Evolutionary conservation across 2,888 invertebrate species (phyloP).

Genomic region (Sphaerophoria taeniata): DNA sequence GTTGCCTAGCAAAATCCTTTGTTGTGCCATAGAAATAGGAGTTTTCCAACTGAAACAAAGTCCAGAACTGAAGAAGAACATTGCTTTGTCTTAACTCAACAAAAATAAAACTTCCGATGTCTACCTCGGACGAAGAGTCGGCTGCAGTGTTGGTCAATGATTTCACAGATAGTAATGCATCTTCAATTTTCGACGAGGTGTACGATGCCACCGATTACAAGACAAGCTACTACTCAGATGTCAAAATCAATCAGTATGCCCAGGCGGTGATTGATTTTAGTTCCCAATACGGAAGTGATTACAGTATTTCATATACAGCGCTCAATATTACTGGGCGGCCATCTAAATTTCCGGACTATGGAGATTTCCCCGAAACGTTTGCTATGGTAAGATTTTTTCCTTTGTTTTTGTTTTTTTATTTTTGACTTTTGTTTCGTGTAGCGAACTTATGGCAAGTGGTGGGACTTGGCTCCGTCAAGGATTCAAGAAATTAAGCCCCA

Average conservation of each 20-base stretch:
- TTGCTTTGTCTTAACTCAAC: neutral
- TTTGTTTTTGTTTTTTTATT: neutral
- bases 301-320: conserved; percentile 94
- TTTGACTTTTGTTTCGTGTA: conserved; percentile 78
- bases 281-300: conserved; percentile 95
- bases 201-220: conserved; percentile 62
- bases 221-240: conserved; percentile 66
- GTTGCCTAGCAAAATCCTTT: conserved; percentile 67
- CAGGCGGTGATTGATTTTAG: conserved; percentile 91
- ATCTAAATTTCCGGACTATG: conserved; percentile 93
- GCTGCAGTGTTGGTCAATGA: conserved; percentile 23
- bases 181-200: conserved; percentile 52
- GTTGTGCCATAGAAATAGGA: conserved; percentile 44
- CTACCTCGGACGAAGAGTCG: conserved; percentile 50
- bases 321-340: conserved; percentile 93
- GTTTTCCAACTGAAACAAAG: conserved; percentile 17
- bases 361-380: conserved; percentile 95
- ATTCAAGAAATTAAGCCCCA: conserved; percentile 89
- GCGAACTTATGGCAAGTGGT: conserved; percentile 94
- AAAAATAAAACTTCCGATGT: conserved; percentile 36
- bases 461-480: conserved; percentile 90
- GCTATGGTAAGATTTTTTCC: conserved; percentile 88
- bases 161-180: conserved; percentile 44
- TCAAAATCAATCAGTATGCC: conserved; percentile 89
- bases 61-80: too few relatives aligned